These are phyloP conservation scores for Acanthis flammea DNA, from an alignment of 2,797 vertebrate species.

Conservation along the genomic window DNA sequence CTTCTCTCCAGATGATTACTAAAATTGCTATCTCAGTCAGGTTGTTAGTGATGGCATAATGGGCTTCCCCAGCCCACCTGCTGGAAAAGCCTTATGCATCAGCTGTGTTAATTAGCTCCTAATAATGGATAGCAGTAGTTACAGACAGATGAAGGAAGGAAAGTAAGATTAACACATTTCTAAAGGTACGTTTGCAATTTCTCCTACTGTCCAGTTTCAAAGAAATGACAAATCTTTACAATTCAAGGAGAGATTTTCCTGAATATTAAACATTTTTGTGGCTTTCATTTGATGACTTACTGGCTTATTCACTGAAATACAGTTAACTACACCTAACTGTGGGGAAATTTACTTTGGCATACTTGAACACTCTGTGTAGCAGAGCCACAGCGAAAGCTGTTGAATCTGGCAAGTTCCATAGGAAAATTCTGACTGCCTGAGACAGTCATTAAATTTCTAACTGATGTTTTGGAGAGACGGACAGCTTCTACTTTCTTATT, in stretches of 20 bases:
- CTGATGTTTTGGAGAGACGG: constrained; percentile 69
- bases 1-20: background rate
- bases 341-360: constrained; percentile 61
- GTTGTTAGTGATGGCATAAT: background rate
- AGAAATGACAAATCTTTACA: background rate
- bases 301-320: constrained; percentile 16
- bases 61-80: background rate
- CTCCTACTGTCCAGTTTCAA: background rate
- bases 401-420: constrained; percentile 71
- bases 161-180: constrained; percentile 22
- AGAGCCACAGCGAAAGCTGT: constrained; percentile 55
- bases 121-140: background rate
- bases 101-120: background rate
- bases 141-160: background rate
- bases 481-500: constrained; percentile 47
- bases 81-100: background rate
- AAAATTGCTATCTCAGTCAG: background rate
- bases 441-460: constrained; percentile 76
- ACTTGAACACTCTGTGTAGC: constrained; percentile 26
- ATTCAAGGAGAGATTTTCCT: background rate
- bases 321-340: constrained; percentile 45
- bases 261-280: constrained; percentile 48
- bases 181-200: background rate
- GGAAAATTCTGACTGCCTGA: constrained; percentile 77
- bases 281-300: constrained; percentile 40